Evolutionary conservation across 2,797 vertebrate species (phyloP).

Genomic region (Luscinia megarhynchos): DNA sequence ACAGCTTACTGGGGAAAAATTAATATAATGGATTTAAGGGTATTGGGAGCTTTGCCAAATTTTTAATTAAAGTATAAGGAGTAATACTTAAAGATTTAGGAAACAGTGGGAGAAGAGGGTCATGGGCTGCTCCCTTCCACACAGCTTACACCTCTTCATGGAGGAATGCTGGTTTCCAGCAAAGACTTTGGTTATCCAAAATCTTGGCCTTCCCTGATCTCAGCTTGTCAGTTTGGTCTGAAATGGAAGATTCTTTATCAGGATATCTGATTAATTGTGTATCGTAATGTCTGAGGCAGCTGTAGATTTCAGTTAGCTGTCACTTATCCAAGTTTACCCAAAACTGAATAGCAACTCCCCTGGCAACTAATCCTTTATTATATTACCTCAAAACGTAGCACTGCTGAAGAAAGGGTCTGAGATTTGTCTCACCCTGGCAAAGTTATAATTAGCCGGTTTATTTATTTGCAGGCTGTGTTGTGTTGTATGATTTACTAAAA

Average conservation of each 20-base stretch:
- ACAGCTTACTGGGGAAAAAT: not conserved
- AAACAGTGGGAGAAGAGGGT: not conserved
- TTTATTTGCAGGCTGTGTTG: not conserved
- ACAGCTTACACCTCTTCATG: not conserved
- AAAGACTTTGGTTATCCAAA: not conserved
- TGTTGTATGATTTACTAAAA: not conserved
- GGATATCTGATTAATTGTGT: not conserved
- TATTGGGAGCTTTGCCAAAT: not conserved
- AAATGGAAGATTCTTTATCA: not conserved
- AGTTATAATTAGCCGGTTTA: not conserved
- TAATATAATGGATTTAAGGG: not conserved
- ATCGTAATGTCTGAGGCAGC: not conserved
- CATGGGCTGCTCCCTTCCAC: fast-evolving
- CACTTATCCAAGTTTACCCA: not conserved
- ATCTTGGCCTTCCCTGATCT: not conserved
- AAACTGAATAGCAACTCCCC: not conserved
- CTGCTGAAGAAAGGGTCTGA: not conserved
- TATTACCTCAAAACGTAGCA: not conserved
- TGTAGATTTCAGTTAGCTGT: not conserved
- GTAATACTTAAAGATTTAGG: not conserved
- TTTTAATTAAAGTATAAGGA: not conserved
- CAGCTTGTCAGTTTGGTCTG: not conserved
- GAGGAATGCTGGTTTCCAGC: not conserved
- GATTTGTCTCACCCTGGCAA: not conserved
- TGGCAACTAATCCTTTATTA: not conserved